phyloP scores from a whole-genome alignment of 53 echinoderm and acorn worm genomes.

The Antedon mediterranea region DNA sequence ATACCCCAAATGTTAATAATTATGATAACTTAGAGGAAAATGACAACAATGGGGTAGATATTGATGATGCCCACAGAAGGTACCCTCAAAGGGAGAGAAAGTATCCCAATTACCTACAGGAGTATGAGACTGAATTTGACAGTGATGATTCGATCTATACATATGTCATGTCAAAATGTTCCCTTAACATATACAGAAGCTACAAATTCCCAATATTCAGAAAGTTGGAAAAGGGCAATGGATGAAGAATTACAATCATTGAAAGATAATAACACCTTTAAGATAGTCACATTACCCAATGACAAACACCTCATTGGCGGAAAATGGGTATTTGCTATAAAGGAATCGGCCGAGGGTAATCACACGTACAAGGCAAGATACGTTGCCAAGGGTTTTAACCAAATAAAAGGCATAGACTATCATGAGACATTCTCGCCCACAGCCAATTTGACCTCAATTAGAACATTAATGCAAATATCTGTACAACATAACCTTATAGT shows the following conservation, averaged over 20 bases:
- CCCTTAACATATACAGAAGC: conserved; percentile 26
- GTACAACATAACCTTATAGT: conserved; percentile 18
- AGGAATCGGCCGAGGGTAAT: conserved; percentile 4
- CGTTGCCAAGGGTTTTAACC: conserved; percentile 16
- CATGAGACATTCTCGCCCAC: conserved; percentile 19
- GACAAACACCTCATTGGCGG: conserved; percentile 11
- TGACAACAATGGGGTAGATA: background rate
- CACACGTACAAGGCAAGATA: background rate
- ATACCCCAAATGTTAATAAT: too few species aligned
- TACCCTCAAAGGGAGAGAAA: conserved; percentile 13
- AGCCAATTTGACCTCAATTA: conserved; percentile 11
- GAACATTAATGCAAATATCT: conserved; percentile 20
- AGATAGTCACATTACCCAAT: conserved; percentile 10
- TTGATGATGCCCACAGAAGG: background rate
- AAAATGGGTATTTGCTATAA: conserved; percentile 8
- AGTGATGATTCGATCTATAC: conserved; percentile 1
- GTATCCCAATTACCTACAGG: conserved; percentile 11
- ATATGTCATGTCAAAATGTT: conserved; percentile 5
- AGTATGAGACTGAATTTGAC: conserved; percentile 4
- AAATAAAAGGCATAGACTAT: conserved; percentile 22
- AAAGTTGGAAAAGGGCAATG: conserved; percentile 28
- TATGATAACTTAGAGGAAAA: too few species aligned
- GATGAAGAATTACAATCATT: conserved; percentile 12
- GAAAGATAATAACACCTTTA: conserved; percentile 19
- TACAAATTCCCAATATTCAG: conserved; percentile 3